These are phyloP conservation scores for Synergus umbraculus DNA, from an alignment of 2,888 invertebrate genomes.

Conservation along the genomic window DNA sequence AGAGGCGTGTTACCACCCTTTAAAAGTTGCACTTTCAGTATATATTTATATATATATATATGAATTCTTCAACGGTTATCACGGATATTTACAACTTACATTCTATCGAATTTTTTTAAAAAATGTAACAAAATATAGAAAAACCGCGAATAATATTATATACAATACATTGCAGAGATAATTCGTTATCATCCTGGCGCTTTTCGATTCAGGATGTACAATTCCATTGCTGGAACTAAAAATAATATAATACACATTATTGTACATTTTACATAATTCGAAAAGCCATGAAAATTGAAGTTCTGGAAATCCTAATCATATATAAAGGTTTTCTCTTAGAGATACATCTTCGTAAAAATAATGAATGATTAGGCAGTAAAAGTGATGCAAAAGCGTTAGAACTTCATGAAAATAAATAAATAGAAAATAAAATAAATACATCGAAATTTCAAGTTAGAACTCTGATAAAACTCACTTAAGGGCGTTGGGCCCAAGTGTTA, in stretches of 20 bases:
- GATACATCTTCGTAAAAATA: not conserved
- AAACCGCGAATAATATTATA: constrained; percentile 49
- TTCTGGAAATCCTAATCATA: not conserved
- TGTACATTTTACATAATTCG: constrained; percentile 41
- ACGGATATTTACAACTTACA: constrained; percentile 39
- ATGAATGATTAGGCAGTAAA: not conserved
- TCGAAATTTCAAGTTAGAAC: too few relatives aligned
- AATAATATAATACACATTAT: constrained; percentile 45
- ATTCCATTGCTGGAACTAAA: constrained; percentile 43
- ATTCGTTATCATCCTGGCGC: constrained; percentile 40
- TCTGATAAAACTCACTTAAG: too few relatives aligned
- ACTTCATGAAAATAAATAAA: not conserved
- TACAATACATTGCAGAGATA: constrained; percentile 46
- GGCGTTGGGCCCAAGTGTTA: too few relatives aligned
- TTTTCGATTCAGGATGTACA: constrained; percentile 15
- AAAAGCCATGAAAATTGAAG: constrained; percentile 31
- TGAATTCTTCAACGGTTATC: constrained; percentile 41
- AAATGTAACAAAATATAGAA: constrained; percentile 53
- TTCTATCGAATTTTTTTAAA: constrained; percentile 44
- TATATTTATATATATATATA: not conserved
- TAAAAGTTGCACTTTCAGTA: constrained; percentile 37
- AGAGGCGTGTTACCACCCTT: not conserved
- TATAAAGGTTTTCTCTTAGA: not conserved
- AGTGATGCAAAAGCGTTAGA: not conserved
- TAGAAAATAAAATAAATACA: too few relatives aligned